Evolutionary conservation across 2,888 invertebrate genomes (phyloP), one percentile per base, ranked within the genome.

Genomic region (Acleris holmiana): DNA sequence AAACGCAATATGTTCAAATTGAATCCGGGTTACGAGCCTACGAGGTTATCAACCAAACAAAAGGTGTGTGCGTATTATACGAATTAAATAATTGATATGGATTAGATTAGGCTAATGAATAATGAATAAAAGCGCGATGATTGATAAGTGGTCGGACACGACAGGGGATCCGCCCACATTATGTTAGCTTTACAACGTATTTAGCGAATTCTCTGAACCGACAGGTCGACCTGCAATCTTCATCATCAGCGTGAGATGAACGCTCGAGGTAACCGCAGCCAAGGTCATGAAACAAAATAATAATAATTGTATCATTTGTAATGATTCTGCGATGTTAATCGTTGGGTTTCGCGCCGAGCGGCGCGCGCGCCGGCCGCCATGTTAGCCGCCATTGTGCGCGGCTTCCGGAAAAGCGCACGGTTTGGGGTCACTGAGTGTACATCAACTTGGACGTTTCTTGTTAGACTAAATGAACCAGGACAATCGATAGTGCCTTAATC

Each of bases 181-280:
- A 79, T 75, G 76, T 71, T 71, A 73, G 68, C 25, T 75, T 76
- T 69, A 63, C 67, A 63, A 57, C 50, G 68, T 68, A 73, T 85
- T 87, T 82, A 79, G 70, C 71, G 77, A 84, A 88, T 83, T 79
- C 89, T 83, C 79, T 91, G 90, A 91, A 89, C 90, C 88, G 80
- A 80, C 78, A 75, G 81, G 77, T 65, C 84, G 86, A 87, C 84
- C 88, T 76, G 74, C 76, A 84, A 91, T 90, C 91, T 55, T 59
- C 35, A 72, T 74, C 73, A 90, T 91, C 90, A 79, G 82, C 73
- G 77, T 80, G 73, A 81, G 83, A 85, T 88, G 85, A 85, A 84
- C 83, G 80, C 77, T 74, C 73, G 70, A 69, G 71, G 80, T 80
- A 83, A 84, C 84, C 87, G 82, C 83, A 69, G 73, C 73, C 88